Conservation (phyloP, 2,888 invertebrate genomes). For the Scelioninae gen. 1 region DNA sequence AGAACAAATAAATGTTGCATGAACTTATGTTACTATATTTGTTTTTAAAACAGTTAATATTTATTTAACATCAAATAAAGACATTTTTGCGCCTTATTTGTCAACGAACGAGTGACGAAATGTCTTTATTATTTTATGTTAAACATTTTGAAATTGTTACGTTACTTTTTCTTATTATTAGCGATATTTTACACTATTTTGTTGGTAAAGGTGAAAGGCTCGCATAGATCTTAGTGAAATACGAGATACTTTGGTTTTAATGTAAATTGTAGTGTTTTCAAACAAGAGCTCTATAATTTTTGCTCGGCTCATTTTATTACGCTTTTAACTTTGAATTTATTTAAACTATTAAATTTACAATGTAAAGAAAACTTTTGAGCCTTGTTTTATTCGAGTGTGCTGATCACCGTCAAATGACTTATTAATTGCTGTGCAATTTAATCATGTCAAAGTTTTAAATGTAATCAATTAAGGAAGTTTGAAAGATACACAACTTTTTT, state of each 20-base stretch:
- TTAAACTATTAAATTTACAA: not conserved
- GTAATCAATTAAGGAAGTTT: slow-evolving; percentile 6
- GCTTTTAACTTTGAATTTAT: not conserved
- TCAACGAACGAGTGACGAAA: too few relatives aligned
- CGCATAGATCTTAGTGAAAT: slow-evolving; percentile 14
- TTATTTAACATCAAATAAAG: not conserved
- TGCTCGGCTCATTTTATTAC: not conserved
- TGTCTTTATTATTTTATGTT: too few relatives aligned
- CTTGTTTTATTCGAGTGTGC: too few relatives aligned
- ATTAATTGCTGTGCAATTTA: too few relatives aligned
- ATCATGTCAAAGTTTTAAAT: not conserved
- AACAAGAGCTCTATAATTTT: slow-evolving; percentile 3
- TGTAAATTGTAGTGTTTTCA: slow-evolving; percentile 18
- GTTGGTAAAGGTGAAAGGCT: slow-evolving; percentile 7
- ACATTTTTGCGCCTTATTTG: not conserved
- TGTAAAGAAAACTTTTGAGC: too few relatives aligned
- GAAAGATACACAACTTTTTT: not conserved
- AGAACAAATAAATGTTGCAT: slow-evolving; percentile 32
- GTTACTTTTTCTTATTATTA: not conserved
- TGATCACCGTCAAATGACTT: too few relatives aligned
- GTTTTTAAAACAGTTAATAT: not conserved
- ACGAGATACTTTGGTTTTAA: slow-evolving; percentile 20
- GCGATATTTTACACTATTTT: not conserved
- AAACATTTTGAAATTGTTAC: too few relatives aligned
- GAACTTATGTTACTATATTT: slow-evolving; percentile 13